Evolutionary conservation across 2,113 vertebrate genomes (phyloP).

Genomic region (Neolamprologus variostigma): DNA sequence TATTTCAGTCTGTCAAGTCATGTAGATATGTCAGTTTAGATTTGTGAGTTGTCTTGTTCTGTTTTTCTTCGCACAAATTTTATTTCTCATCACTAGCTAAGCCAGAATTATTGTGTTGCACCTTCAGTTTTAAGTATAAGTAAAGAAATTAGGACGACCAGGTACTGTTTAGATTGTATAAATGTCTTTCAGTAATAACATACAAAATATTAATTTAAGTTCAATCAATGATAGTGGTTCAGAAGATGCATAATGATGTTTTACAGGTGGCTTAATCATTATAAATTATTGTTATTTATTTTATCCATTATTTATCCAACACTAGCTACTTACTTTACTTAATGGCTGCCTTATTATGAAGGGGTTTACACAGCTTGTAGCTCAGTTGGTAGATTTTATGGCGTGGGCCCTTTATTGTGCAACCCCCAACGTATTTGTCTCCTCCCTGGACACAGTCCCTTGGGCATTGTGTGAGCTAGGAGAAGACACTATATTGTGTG

Average conservation of each 20-base stretch:
- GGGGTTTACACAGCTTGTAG: neutral
- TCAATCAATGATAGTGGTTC: fast-evolving
- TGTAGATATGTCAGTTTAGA: neutral
- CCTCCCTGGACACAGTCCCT: neutral
- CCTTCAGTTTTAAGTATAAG: neutral
- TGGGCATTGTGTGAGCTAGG: neutral
- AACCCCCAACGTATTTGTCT: fast-evolving
- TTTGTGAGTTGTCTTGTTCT: neutral
- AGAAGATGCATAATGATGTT: neutral
- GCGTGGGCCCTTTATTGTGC: neutral
- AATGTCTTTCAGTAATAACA: neutral
- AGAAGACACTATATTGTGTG: fast-evolving
- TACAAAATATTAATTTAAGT: neutral
- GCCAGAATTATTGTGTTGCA: neutral
- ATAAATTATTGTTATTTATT: neutral
- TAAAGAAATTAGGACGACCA: neutral
- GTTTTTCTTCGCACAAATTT: neutral
- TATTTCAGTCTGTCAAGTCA: neutral
- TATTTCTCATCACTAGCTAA: neutral
- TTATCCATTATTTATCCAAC: neutral
- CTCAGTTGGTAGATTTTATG: neutral
- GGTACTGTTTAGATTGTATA: neutral
- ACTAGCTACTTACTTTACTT: neutral
- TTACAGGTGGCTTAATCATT: neutral
- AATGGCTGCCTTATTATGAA: neutral